These are phyloP conservation scores for Ptychoptera albimana DNA, from an alignment of 2,888 invertebrate genomes.

Conservation along the genomic window DNA sequence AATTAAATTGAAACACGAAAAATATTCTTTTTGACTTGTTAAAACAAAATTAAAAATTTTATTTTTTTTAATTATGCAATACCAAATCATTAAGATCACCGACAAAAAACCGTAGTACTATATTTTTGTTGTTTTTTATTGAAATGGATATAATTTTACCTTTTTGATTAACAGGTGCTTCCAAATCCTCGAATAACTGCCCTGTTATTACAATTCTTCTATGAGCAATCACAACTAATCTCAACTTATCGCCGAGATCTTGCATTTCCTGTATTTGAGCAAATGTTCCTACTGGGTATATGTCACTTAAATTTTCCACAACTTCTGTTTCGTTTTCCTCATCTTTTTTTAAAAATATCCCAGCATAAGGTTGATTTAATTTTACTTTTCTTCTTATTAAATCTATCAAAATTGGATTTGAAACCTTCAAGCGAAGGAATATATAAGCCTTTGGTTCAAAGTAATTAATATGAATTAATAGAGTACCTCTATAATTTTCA, in stretches of 20 bases:
- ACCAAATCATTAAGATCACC: neutral
- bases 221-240: constrained; percentile 91
- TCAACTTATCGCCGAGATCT: constrained; percentile 76
- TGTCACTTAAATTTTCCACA: constrained; percentile 65
- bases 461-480: constrained; percentile 3
- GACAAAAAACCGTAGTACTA: neutral
- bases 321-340: constrained; percentile 80
- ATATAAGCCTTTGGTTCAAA: constrained; percentile 7
- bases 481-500: constrained; percentile 90
- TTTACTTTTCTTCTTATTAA: constrained; percentile 84
- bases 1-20: neutral
- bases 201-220: constrained; percentile 68
- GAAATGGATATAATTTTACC: constrained; percentile 4
- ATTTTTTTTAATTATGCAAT: neutral
- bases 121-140: neutral
- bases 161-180: constrained; percentile 32
- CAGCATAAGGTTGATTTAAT: constrained; percentile 92
- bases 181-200: constrained; percentile 59
- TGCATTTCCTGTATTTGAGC: constrained; percentile 97
- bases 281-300: constrained; percentile 86
- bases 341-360: constrained; percentile 86
- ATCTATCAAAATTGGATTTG: constrained; percentile 74
- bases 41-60: neutral
- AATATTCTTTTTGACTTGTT: neutral
- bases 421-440: constrained; percentile 40